Evolutionary conservation across 2,888 invertebrate species (phyloP).

Genomic region (Clusia tigrina): DNA sequence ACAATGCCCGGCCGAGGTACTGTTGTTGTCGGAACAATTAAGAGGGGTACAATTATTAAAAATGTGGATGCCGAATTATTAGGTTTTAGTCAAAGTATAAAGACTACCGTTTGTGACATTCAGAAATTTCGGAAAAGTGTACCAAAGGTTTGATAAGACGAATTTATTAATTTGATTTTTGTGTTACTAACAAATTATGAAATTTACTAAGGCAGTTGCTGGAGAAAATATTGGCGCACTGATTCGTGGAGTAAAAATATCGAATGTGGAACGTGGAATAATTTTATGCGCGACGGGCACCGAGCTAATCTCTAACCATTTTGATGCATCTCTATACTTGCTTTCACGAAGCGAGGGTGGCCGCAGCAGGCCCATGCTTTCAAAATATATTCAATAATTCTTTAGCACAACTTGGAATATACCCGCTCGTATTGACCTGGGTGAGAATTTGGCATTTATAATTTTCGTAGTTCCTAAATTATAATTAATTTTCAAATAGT

Average conservation of each 20-base stretch:
- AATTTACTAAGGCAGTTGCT: constrained; percentile 71
- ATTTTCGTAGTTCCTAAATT: background rate
- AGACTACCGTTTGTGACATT: constrained; percentile 80
- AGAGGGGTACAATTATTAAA: constrained; percentile 77
- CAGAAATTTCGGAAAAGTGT: constrained; percentile 84
- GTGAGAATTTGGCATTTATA: constrained; percentile 59
- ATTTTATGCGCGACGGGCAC: constrained; percentile 73
- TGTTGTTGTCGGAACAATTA: constrained; percentile 87
- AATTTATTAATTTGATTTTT: background rate
- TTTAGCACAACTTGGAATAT: constrained; percentile 89
- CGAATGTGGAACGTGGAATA: constrained; percentile 83
- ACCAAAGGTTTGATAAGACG: constrained; percentile 70
- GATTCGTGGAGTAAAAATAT: constrained; percentile 76
- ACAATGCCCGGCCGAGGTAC: constrained; percentile 87
- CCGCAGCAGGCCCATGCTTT: constrained; percentile 77
- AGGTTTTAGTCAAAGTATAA: constrained; percentile 78
- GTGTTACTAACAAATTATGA: background rate
- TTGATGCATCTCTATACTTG: constrained; percentile 84
- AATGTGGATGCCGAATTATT: constrained; percentile 78
- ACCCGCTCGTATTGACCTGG: constrained; percentile 75
- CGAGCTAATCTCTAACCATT: constrained; percentile 75
- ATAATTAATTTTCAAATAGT: constrained; percentile 50
- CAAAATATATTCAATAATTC: constrained; percentile 81
- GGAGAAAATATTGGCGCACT: constrained; percentile 93
- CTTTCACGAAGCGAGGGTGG: constrained; percentile 83